Base-by-base conservation (phyloP, 1,140 invertebrate species). In the Euwallacea similis region DNA sequence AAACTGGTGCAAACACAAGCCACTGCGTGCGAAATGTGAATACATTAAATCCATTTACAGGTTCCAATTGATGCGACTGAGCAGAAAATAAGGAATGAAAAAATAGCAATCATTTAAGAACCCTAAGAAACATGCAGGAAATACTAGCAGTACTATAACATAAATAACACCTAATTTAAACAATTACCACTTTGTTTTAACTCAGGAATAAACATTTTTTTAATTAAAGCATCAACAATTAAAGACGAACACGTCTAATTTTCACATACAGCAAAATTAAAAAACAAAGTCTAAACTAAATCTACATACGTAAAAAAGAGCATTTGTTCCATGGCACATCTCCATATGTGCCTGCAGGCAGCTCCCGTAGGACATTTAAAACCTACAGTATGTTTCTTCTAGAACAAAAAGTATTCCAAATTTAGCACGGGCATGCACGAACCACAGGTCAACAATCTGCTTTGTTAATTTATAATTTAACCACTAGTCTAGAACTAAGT, bases 311-410 rank as follows among this genome's bases (percentile, higher is more conserved):
- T 98, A 82, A 97, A 98, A 86, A 98, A 98, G 70, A 97, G 85
- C 89, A 97, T 95, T 83, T 98, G 96, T 82, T 98, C 96, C 66
- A 98, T 94, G 54, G 96, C 95, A 86, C 93, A 96, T 82, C 93
- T 88, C 96, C 96, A 98, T 44, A 98, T 88, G 83, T 97, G 94
- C 76, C 95, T 90, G 81, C 95, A 98, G 63, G 95, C 91, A 42
- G 92, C 89, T 15, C 92, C 90, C 71, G 93, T 93, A 46, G 91
- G 90, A 85, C 96, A 98, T 83, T 97, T 98, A 84, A 96, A 98
- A 9, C 96, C 96, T 68, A 97, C 91, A 47, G 95, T 95, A 81
- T 97, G 94, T 81, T 97, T 97, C 87, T 97, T 98, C 95, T 97
- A 88, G 81, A 75, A 79, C 88, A 87, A 82, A 47, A 7, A 15